Evolutionary conservation across 2,113 vertebrate genomes (phyloP), one percentile per base, ranked within the genome.

Genomic region (Lampris incognitus): DNA sequence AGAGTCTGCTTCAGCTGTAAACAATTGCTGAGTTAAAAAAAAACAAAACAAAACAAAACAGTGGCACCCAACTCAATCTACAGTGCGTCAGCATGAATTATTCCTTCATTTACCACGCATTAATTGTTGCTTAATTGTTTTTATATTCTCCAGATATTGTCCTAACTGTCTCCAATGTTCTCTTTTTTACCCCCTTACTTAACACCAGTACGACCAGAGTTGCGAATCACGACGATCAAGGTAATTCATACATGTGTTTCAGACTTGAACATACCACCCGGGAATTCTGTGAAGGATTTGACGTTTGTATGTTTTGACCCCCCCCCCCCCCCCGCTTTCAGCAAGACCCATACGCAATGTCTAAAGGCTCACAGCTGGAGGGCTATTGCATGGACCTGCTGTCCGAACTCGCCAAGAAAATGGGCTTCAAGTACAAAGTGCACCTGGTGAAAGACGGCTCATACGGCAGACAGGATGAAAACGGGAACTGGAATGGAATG

Each of bases 351-450:
- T 97, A 96, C 1, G 93, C 93, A 10, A 94, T 94, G 91, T 85
- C 91, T 59, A 91, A 93, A 63, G 93, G 90, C 0, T 66, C 88
- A 0, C 94, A 95, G 2, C 85, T 97, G 78, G 96, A 97, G 68
- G 96, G 96, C 0, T 97, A 95, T 85, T 97, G 96, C 85, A 94
- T 97, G 9, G 96, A 97, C 11, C 72, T 97, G 83, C 90, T 97
- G 58, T 85, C 82, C 0, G 94, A 95, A 2, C 85, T 97, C 0
- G 87, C 96, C 6, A 92, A 92, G 0, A 95, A 93, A 81, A 58
- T 97, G 39, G 94, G 92, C 81, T 95, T 97, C 87, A 93, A 85
- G 66, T 97, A 95, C 87, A 94, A 78, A 13, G 91, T 97, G 42
- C 90, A 92, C 46, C 87, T 96, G 71, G 96, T 97, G 69, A 94